A percentile compares a stretch with the other conserved stretches of the same genome.
phyloP scores from a whole-genome alignment of 2,888 invertebrate species.

The Leptinotarsa juncta region DNA sequence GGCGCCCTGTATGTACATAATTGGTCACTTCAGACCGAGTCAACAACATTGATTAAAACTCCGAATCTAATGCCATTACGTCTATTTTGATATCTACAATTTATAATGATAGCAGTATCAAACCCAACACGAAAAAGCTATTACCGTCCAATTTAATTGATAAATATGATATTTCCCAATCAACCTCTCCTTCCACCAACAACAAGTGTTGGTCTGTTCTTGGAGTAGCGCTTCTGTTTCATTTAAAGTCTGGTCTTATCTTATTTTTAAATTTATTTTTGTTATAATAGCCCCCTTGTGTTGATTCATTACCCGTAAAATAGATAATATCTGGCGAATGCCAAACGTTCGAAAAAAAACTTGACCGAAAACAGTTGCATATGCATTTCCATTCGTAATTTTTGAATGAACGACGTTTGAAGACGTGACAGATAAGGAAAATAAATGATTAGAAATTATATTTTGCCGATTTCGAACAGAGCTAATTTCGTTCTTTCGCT shows the following conservation, averaged over 20 bases:
- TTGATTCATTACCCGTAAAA: constrained; percentile 52
- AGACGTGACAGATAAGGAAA: neutral
- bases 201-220: constrained; percentile 52
- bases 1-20: neutral
- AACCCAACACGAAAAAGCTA: constrained; percentile 40
- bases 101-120: constrained; percentile 20
- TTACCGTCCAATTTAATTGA: constrained; percentile 46
- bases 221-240: constrained; percentile 51
- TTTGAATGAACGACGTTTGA: neutral
- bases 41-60: constrained; percentile 7
- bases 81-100: constrained; percentile 17
- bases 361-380: constrained; percentile 12
- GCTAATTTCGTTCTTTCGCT: too few relatives aligned
- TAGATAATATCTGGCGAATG: constrained; percentile 53
- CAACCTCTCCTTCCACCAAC: constrained; percentile 41
- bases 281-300: constrained; percentile 52
- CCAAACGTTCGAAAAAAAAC: constrained; percentile 35
- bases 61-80: constrained; percentile 13
- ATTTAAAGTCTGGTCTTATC: constrained; percentile 48
- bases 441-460: neutral
- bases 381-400: constrained; percentile 3
- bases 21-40: constrained; percentile 7
- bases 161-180: constrained; percentile 42
- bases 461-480: too few relatives aligned
- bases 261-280: constrained; percentile 50